Conservation (phyloP, 2,113 vertebrate species). For the Ciconia stormi region DNA sequence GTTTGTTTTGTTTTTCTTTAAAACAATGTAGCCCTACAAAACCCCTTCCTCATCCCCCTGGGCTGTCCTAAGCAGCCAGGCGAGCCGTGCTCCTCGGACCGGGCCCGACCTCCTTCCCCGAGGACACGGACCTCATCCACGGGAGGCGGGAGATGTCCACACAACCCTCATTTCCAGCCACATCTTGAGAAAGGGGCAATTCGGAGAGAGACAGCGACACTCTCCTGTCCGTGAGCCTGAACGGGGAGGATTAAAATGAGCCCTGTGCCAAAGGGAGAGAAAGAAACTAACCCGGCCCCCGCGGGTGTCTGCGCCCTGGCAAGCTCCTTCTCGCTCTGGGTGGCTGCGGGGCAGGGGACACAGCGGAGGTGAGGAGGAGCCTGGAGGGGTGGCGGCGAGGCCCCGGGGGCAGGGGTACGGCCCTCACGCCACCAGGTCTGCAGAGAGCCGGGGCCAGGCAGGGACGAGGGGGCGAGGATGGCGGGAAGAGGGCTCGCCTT, state of each 20-base stretch:
- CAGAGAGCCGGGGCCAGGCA: not conserved
- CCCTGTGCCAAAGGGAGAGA: not conserved
- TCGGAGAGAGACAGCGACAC: not conserved
- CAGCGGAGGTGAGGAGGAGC: not conserved
- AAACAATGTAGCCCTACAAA: not conserved
- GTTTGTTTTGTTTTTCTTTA: not conserved
- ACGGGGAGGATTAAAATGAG: accelerated
- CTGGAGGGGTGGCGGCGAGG: accelerated
- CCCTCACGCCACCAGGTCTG: not conserved
- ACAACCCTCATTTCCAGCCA: not conserved
- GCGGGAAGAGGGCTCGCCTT: not conserved
- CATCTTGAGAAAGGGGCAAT: not conserved
- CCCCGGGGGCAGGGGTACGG: accelerated
- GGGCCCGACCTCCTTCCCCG: too few species aligned
- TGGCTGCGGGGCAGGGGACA: not conserved
- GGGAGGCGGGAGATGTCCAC: not conserved
- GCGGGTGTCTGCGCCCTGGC: not conserved
- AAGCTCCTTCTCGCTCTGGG: not conserved
- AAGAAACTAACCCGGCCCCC: not conserved
- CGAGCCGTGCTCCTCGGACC: accelerated
- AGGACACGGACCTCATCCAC: not conserved
- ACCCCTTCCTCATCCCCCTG: not conserved
- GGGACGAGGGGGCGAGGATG: accelerated
- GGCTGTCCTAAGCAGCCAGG: too few species aligned
- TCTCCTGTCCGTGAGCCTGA: not conserved